Evolutionary conservation across 2,888 invertebrate species (phyloP), one percentile per base, ranked within the genome.

Genomic region (Lasioglossum marginatum): DNA sequence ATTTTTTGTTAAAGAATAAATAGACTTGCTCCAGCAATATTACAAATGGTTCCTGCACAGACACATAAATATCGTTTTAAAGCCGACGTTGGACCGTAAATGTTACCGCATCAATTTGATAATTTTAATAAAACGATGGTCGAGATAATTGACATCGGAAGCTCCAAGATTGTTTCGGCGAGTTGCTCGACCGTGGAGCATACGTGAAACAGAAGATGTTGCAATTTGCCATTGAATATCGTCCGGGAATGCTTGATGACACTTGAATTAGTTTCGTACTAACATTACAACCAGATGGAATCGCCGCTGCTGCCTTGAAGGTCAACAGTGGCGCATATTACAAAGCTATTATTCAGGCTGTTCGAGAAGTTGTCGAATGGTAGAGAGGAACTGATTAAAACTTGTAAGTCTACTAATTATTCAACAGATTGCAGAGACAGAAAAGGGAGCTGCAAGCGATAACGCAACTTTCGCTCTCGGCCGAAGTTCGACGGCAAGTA

Each of bases 321-420:
- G 76, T 81, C 77, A 78, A 37, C n/a, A 48, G 45, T 43, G 63
- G 60, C 82, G 71, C 86, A 57, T 80, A 86, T 87, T 79, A 86
- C 87, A 82, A 86, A 86, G 77, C 77, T 77, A 86, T 86, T 86
- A 86, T 85, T 85, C 84, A 80, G 70, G 68, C 31, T 48, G 84
- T 74, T 52, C 45, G 68, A 37, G 71, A 80, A 85, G 77, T 80
- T 85, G 85, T 83, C 63, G 85, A 85, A 85, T 85, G 72, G 74
- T 76, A 85, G 77, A 60, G 72, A 60, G 76, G 77, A 66, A 71
- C 74, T 80, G 81, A 86, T 85, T 86, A 85, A 85, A 85, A 86
- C 77, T 85, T 75, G 85, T 77, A 77, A 85, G 71, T 81, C 81
- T 85, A 76, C 81, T 78, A 77, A 86, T 85, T 85, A 79, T 85